Evolutionary conservation across 2,888 invertebrate genomes (phyloP), one percentile per base, ranked within the genome.

Genomic region (Syrista parreyssii): DNA sequence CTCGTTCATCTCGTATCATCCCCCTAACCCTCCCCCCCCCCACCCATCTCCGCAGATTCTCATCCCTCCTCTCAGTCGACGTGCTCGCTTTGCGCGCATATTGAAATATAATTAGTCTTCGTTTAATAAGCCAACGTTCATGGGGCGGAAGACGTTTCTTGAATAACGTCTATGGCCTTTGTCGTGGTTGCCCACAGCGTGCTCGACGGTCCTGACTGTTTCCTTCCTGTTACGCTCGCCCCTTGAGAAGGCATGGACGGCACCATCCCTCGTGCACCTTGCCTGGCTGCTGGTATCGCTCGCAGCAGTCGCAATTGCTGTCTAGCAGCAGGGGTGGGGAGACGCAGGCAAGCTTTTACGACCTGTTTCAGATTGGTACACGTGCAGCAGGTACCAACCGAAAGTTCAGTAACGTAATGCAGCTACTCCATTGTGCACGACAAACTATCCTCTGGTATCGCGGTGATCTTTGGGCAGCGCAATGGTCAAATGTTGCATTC

Each of bases 21-120:
- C 34, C 6, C 40, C 23, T 4, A 15, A 55, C 6, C 23, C 9
- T 55, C 23, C 40, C 4, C 40, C 9, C 34, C 4, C 34, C 6
- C 34, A 1, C 34, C 9, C 34, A 6, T 34, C n/a, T n/a, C n/a
- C 12, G 12, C 4, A 12, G 12, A 12, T 35, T 40, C 40, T 40
- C 15, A 40, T 2, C 15, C 23, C 36, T 1, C 15, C 4, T 15
- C 23, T 23, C 23, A 23, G 40, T 55, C 40, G 9, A 55, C 40
- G 23, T 55, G 6, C 23, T 71, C 12, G 71, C 71, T 30, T 35
- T 33, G 71, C 35, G 69, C 79, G 80, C 73, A 86, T 86, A 88
- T 88, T 88, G 88, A 88, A 88, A 88, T 88, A 88, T 87, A 88
- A 88, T 88, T 88, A 88, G 88, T 84, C 82, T 82, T 84, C 40